Percentiles rank a stretch among this genome's conserved stretches.
These are phyloP conservation scores for Syngnathus typhle DNA, from an alignment of 2,113 vertebrate genomes.

Conservation along the genomic window DNA sequence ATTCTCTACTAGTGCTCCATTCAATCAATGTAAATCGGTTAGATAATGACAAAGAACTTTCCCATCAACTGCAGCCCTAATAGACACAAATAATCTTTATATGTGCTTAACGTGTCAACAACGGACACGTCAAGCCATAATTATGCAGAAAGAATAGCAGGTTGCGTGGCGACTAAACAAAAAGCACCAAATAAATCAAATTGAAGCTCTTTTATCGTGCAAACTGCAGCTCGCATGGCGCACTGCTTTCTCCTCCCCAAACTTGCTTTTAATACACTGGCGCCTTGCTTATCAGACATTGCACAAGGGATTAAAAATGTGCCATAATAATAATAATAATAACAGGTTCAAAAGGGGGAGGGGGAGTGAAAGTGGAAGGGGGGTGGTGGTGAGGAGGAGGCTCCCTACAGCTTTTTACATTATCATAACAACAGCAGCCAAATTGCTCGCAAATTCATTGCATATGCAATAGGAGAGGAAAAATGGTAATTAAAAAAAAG, in stretches of 20 bases:
- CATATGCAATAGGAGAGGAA: constrained; percentile 32
- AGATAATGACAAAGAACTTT: not conserved
- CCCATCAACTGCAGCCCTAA: too few relatives aligned
- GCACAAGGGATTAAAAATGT: constrained; percentile 39
- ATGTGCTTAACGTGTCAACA: too few relatives aligned
- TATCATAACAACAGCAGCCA: constrained; percentile 58
- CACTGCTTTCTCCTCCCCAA: not conserved
- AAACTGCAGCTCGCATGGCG: not conserved
- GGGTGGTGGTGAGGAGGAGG: not conserved
- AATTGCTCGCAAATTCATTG: constrained; percentile 32
- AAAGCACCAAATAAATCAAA: not conserved
- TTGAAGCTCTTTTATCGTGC: not conserved
- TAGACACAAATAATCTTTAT: not conserved
- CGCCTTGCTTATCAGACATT: constrained; percentile 33
- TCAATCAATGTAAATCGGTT: not conserved
- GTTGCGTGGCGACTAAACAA: not conserved
- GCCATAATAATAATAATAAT: constrained; percentile 48
- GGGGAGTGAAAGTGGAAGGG: not conserved
- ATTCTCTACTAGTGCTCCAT: not conserved
- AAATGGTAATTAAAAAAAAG: not conserved
- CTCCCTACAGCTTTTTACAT: constrained; percentile 39
- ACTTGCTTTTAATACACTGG: constrained; percentile 3
- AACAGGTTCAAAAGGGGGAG: constrained; percentile 29
- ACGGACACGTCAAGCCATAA: not conserved
- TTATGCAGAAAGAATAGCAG: not conserved